Evolutionary conservation across 2,113 vertebrate genomes (phyloP).

Genomic region (Alethe diademata): DNA sequence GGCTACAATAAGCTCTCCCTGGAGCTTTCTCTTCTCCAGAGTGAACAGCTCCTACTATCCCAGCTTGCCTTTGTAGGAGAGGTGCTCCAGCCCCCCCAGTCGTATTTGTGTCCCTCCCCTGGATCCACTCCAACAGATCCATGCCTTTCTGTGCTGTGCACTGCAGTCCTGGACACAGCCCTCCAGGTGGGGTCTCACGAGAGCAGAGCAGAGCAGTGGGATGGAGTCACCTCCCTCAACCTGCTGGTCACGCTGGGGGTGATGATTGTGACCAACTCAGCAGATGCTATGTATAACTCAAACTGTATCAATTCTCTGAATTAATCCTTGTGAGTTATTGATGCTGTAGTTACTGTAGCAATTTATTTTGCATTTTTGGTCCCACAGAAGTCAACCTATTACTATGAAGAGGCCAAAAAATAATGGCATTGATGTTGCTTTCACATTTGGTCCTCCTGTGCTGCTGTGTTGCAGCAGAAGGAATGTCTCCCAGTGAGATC

Average conservation of each 20-base stretch:
- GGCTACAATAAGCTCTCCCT: neutral
- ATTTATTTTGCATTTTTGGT: neutral
- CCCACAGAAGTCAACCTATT: neutral
- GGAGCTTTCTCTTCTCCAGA: neutral
- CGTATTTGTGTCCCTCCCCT: rapidly evolving
- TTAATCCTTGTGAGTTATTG: neutral
- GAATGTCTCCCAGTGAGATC: neutral
- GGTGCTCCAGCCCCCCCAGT: neutral
- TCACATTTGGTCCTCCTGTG: neutral
- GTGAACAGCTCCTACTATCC: neutral
- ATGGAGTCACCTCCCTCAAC: neutral
- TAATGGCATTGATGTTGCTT: neutral
- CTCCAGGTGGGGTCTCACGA: neutral
- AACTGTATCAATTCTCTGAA: neutral
- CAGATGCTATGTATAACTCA: neutral
- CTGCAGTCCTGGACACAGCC: neutral
- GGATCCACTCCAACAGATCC: neutral
- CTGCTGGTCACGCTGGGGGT: neutral
- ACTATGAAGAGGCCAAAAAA: neutral
- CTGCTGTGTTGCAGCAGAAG: neutral
- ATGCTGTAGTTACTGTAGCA: neutral
- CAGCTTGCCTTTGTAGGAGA: neutral
- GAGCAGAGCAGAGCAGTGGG: rapidly evolving
- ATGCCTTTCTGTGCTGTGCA: neutral
- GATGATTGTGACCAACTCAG: neutral